Conservation (phyloP, 2,888 invertebrate genomes). For the Eurois occulta region DNA sequence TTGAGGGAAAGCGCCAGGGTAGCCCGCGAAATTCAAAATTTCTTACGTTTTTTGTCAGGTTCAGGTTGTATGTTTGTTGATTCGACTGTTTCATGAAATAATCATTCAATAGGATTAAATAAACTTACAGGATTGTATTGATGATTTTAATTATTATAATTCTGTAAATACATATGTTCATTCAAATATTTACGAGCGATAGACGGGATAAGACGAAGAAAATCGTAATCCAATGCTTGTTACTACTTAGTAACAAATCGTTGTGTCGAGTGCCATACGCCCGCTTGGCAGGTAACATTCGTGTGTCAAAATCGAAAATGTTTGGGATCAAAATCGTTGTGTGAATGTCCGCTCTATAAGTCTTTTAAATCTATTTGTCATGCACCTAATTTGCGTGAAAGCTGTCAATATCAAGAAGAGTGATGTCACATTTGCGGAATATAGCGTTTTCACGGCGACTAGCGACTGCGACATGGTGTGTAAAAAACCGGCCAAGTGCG, state of each 20-base stretch:
- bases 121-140: too few species aligned
- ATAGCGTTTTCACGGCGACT: neutral
- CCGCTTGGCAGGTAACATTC: neutral
- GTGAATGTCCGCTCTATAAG: neutral
- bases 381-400: neutral
- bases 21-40: neutral
- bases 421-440: neutral
- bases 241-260: too few species aligned
- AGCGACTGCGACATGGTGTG: neutral
- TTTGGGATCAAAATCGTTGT: neutral
- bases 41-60: neutral
- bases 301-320: neutral
- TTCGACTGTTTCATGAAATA: too few species aligned
- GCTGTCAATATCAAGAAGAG: neutral
- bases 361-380: neutral
- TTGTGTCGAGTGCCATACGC: neutral
- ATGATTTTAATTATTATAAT: too few species aligned
- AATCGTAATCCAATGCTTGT: too few species aligned
- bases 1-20: neutral
- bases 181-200: too few species aligned
- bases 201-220: too few species aligned
- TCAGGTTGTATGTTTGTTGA: too few species aligned
- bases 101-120: too few species aligned
- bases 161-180: too few species aligned
- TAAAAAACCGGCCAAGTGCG: too few species aligned